Evolutionary conservation across 2,797 vertebrate species (phyloP), one percentile per base, ranked within the genome.

Genomic region (Epinephelus malabaricus): DNA sequence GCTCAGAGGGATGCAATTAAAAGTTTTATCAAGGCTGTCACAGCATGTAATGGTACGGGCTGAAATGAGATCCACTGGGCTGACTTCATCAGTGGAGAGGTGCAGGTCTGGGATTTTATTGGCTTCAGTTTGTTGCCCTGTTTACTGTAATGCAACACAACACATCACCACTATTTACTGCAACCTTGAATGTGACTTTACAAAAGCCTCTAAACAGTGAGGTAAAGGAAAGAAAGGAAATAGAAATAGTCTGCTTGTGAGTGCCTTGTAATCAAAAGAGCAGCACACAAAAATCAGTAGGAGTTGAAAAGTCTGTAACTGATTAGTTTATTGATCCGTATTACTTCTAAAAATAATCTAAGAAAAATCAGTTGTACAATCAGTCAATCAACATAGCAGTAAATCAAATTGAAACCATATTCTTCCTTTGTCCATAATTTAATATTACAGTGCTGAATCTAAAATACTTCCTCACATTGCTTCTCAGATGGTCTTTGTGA

Each of bases 1-100:
- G 78, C 86, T 86, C 81, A 77, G 76, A 86, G 83, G 84, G 86
- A 91, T 81, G 80, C 81, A 91, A 93, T 94, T 93, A 92, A 92
- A 94, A 91, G 69, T 91, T 90, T 88, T 87, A 92, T 92, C 89
- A 91, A 89, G 71, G 67, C 85, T 86, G 87, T 90, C 88, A 89
- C 88, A 84, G 88, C 76, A 81, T 86, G 81, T 90, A 88, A 92
- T 87, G 86, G 73, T 72, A 69, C 64, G 47, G 69, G 81, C 86
- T 90, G 88, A 87, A 90, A 76, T 75, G 38, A 78, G 56, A 90
- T 85, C 79, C 86, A 85, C 23, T 76, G 88, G 73, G 81, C 73
- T 76, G 73, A 78, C 74, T 78, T 82, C 60, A 64, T 79, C 63
- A 56, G 65, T 15, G 49, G 25, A 77, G 45, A 66, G 51, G 65